phyloP scores from a whole-genome alignment of 2,113 vertebrate species.

The Henicopernis longicauda region DNA sequence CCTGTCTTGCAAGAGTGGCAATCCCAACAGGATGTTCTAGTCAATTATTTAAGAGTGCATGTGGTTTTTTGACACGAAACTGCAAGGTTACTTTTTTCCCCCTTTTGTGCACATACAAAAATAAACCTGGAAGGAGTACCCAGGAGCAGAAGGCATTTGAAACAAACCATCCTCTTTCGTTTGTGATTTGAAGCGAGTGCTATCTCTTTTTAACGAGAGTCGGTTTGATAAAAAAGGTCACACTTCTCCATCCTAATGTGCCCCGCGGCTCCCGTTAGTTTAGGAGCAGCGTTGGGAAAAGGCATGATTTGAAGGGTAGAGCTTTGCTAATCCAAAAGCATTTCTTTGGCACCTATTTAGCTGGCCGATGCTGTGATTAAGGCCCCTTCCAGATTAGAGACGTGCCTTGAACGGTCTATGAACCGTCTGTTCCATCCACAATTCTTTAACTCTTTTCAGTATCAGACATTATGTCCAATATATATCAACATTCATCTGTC shows the following conservation, averaged over 20 bases:
- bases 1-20: constrained; percentile 12
- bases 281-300: not conserved
- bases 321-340: constrained; percentile 1
- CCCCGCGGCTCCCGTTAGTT: not conserved
- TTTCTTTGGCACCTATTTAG: constrained; percentile 27
- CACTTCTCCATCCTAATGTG: not conserved
- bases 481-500: not conserved
- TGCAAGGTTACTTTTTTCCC: constrained; percentile 8
- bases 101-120: constrained; percentile 33
- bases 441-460: not conserved
- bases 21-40: constrained; percentile 59
- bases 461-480: not conserved
- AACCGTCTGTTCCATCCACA: not conserved
- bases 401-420: accelerated
- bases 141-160: constrained; percentile 25
- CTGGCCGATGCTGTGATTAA: not conserved
- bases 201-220: constrained; percentile 13
- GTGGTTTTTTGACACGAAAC: constrained; percentile 33
- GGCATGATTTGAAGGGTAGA: not conserved
- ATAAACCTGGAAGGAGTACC: constrained; percentile 43
- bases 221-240: constrained; percentile 38
- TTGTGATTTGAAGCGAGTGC: not conserved
- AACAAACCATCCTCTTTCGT: constrained; percentile 31
- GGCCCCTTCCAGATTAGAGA: not conserved
- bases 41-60: constrained; percentile 66